Evolutionary conservation across 2,888 invertebrate genomes (phyloP), one percentile per base, ranked within the genome.

Genomic region (Dascillus cervinus): DNA sequence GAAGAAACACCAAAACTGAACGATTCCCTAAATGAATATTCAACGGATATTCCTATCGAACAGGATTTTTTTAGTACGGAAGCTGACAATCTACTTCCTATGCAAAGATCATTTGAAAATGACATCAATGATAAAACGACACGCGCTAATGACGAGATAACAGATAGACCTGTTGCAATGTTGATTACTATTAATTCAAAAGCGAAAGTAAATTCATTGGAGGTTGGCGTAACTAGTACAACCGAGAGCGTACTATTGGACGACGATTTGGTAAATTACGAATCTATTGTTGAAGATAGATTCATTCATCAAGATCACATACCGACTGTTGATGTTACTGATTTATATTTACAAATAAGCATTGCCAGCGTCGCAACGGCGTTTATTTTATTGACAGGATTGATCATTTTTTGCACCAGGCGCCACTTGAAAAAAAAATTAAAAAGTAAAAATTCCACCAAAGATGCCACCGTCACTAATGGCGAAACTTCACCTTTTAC

Each of bases 91-190:
- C 33, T 29, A 26, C 22, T 19, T 14, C 27, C 26, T 8, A 17
- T 17, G 17, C 8, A 17, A 17, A 4, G 8, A 17, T 4, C 17
- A 17, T 17, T 4, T 66, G 26, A 50, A 55, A 22, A 69, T 69
- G 3, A 69, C 69, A 24, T 6, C 17, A 68, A 67, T 23, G 67
- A 32, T 34, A 29, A 44, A 34, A 33, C 42, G 45, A 27, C 39
- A 35, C 36, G 37, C 39, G 19, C 37, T 42, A 33, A 32, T 37
- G 32, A 34, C 32, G 14, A 32, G 35, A 23, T 28, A 35, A 26
- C 32, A 32, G 34, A 36, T 21, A 31, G 21, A 35, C 26, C 26
- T 13, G 31, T 37, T 32, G 34, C 33, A 26, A 53, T 56, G 47
- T 27, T 39, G 39, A 41, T 28, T 34, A 44, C 43, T 34, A 39